These are phyloP conservation scores for Sebastes schlegelii DNA, from an alignment of 2,113 vertebrate genomes.

Conservation along the genomic window DNA sequence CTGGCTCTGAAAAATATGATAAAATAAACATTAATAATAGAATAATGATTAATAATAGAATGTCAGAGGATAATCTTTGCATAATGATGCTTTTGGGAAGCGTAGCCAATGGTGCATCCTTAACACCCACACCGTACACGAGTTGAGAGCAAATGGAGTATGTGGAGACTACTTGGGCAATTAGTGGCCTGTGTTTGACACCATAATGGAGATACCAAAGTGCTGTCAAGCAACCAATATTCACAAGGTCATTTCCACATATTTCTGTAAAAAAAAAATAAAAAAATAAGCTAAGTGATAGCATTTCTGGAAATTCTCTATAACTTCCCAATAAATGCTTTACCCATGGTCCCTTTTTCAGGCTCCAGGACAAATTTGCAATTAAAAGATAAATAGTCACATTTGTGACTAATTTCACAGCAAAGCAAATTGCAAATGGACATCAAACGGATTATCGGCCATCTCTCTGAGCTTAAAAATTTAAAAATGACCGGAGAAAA, in stretches of 20 bases:
- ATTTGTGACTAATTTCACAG: neutral
- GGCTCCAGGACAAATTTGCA: neutral
- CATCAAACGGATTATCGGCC: neutral
- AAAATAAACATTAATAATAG: constrained; percentile 7
- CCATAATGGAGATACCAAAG: neutral
- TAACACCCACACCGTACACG: neutral
- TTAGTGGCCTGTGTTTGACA: constrained; percentile 13
- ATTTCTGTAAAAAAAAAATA: constrained; percentile 5
- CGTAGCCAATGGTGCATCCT: neutral
- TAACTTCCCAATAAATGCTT: neutral
- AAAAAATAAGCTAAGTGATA: neutral
- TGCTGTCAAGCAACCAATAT: neutral
- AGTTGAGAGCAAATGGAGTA: neutral
- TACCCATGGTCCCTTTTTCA: constrained; percentile 41
- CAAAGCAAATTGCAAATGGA: too few relatives aligned
- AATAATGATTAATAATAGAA: too few relatives aligned
- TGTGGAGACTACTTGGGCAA: neutral
- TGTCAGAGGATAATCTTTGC: constrained; percentile 18
- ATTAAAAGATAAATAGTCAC: neutral
- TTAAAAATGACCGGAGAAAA: constrained; percentile 5
- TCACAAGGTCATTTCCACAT: constrained; percentile 2
- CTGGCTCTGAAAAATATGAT: constrained; percentile 22
- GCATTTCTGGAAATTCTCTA: neutral
- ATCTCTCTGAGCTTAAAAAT: neutral
- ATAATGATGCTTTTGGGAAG: constrained; percentile 34